Evolutionary conservation across 2,113 vertebrate species (phyloP).

Genomic region (Cavia aperea): DNA sequence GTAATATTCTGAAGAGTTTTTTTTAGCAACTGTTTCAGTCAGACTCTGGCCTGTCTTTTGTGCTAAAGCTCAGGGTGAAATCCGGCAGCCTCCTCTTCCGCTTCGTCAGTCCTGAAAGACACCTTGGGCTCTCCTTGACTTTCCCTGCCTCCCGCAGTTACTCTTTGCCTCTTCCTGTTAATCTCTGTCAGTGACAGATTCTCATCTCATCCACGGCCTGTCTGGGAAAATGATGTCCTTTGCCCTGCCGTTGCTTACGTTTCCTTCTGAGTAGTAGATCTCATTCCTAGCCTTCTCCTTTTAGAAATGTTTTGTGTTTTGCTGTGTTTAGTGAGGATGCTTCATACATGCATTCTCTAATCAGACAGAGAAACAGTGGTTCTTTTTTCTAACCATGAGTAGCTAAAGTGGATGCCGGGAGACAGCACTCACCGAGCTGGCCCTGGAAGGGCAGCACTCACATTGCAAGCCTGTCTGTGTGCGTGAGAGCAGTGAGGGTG

Average conservation of each 20-base stretch:
- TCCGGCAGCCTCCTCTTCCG: constrained; percentile 1
- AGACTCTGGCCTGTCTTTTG: constrained; percentile 37
- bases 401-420: neutral
- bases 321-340: neutral
- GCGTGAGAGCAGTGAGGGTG: neutral
- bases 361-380: neutral
- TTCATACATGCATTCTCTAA: constrained; percentile 21
- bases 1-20: neutral
- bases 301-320: neutral
- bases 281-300: neutral
- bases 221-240: neutral
- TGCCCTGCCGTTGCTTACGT: neutral
- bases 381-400: neutral
- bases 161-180: neutral
- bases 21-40: constrained; percentile 8
- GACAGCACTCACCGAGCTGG: neutral
- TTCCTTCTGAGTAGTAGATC: constrained; percentile 12
- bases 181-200: neutral
- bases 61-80: constrained; percentile 14
- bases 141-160: neutral
- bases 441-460: neutral
- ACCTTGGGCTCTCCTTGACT: neutral
- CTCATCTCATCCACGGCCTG: neutral
- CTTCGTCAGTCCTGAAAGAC: constrained; percentile 22
- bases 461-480: neutral